Evolutionary conservation across 1,140 invertebrate genomes (phyloP).

Genomic region (Zaprionus nigranus): DNA sequence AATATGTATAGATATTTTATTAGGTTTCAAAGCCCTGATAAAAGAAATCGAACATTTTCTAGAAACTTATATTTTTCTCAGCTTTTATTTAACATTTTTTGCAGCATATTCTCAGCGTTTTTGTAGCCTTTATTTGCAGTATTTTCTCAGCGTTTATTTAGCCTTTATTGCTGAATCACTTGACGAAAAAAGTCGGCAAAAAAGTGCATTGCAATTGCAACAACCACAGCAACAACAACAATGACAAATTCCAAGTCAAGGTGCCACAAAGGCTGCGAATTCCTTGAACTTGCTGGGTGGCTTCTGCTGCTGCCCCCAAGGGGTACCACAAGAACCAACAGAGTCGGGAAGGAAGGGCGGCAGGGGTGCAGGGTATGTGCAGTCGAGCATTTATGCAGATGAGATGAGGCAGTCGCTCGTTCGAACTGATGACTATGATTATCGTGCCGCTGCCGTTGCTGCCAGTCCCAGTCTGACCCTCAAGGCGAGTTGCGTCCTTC

Average conservation of each 20-base stretch:
- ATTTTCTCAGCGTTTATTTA: neutral
- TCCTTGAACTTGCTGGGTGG: constrained; percentile 75
- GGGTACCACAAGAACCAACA: neutral
- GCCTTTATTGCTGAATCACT: constrained; percentile 38
- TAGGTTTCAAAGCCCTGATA: neutral
- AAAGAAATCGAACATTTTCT: neutral
- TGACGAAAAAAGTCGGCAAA: constrained; percentile 6
- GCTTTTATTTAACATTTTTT: neutral
- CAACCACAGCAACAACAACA: constrained; percentile 48
- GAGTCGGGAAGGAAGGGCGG: neutral
- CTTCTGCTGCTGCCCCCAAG: constrained; percentile 12
- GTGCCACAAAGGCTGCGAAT: constrained; percentile 74
- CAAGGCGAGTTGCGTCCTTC: constrained; percentile 29
- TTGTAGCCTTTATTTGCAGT: neutral
- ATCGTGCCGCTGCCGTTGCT: constrained; percentile 36
- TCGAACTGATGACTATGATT: constrained; percentile 64
- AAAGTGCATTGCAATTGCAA: constrained; percentile 24
- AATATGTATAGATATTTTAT: neutral
- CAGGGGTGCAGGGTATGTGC: neutral
- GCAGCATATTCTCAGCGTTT: neutral
- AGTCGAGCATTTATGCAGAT: constrained; percentile 64
- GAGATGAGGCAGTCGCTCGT: constrained; percentile 53
- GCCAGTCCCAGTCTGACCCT: constrained; percentile 31
- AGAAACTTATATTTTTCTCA: neutral
- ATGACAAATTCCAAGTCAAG: constrained; percentile 73